Percentiles rank a stretch among this genome's conserved stretches.
Evolutionary conservation across 2,888 invertebrate species (phyloP).

Genomic region (Caenorhabditis sp.): DNA sequence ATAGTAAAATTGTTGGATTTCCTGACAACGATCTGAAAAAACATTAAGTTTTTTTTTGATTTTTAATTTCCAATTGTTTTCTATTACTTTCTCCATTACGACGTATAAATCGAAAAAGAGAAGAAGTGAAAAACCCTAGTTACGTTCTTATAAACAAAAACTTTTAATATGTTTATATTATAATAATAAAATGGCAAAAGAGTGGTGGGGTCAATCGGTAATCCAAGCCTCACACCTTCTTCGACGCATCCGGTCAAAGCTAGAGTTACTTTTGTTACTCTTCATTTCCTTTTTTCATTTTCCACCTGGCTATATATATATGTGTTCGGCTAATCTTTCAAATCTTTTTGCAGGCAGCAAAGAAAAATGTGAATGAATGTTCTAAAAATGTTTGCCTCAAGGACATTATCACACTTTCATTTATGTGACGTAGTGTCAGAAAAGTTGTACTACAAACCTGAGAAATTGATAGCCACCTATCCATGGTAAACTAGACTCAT

Average conservation of each 20-base stretch:
- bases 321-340: neutral
- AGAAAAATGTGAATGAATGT: neutral
- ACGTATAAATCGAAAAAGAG: no score
- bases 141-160: neutral
- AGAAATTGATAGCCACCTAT: slow-evolving; percentile 62
- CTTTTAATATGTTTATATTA: neutral
- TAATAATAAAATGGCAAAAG: neutral
- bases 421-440: neutral
- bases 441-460: slow-evolving; percentile 31
- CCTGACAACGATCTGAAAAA: slow-evolving; percentile 35
- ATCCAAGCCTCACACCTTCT: neutral
- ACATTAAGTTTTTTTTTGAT: neutral
- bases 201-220: neutral
- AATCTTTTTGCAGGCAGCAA: neutral
- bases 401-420: neutral
- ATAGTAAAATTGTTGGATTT: slow-evolving; percentile 44
- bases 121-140: no score
- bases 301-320: neutral
- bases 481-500: slow-evolving; percentile 58
- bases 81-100: no score
- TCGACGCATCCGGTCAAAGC: neutral
- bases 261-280: neutral
- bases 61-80: neutral
- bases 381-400: neutral
- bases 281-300: neutral